Evolutionary conservation across 1,140 invertebrate genomes (phyloP), one percentile per base, ranked within the genome.

Genomic region (Rhizoglyphus robini): DNA sequence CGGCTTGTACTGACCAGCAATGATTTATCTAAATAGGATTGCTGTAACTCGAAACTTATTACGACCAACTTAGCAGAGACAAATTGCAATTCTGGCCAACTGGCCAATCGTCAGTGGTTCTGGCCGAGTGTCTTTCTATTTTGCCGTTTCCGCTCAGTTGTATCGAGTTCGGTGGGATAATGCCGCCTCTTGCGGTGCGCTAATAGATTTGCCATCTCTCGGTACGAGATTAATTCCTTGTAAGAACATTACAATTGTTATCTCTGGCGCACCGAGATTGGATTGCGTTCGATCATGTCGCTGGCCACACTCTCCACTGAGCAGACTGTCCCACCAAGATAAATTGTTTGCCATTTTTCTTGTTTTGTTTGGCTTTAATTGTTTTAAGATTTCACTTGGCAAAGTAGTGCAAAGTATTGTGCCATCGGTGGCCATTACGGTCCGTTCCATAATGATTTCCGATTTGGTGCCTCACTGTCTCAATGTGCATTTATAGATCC

Each of bases 21-120:
- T 54, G 51, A 54, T 54, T 54, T 54, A 54, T 54, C 51, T 54
- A 25, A 54, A 54, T 54, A 54, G 51, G 51, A 54, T 54, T 54
- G 51, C 20, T 41, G 36, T 41, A 41, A 54, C 31, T 54, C 15
- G 51, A 54, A 32, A 27, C 23, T 15, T 23, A 46, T 46, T 46
- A 46, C 51, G 51, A 32, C 15, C 8, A 54, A 54, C 23, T 54
- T 25, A 54, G 51, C 51, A 54, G 31, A 54, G 51, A 54, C 51
- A 54, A 54, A 54, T 54, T 54, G 23, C 51, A 18, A 54, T 5
- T 54, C 20, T 54, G 20, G 8, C 51, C 8, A 54, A 32, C 41
- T 23, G 23, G 36, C 8, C 36, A 41, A 41, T 41, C 8, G 8
- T 41, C 8, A 41, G 8, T 18, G 36, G 8, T 41, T 41, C 36